Conservation (phyloP, 1,140 invertebrate genomes). For the Zaprionus inermis region DNA sequence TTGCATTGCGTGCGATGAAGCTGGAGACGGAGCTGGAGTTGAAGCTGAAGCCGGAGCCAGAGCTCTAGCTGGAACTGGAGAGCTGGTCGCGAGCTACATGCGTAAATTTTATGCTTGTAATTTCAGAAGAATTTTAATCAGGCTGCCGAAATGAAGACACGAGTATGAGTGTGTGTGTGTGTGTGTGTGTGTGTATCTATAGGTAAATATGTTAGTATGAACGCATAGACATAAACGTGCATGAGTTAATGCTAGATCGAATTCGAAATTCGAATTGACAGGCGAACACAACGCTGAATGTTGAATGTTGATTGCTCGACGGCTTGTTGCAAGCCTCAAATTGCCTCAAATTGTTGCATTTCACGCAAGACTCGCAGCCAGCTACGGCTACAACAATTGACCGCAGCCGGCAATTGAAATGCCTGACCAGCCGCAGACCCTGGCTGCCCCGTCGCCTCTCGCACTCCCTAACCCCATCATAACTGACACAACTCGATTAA, state of each 20-base stretch:
- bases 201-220: slow-evolving; percentile 19
- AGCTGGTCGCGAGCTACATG: neutral
- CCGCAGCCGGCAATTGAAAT: slow-evolving; percentile 70
- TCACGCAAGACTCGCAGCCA: slow-evolving; percentile 57
- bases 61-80: neutral
- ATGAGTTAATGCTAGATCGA: slow-evolving; percentile 55
- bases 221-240: slow-evolving; percentile 23
- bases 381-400: slow-evolving; percentile 18
- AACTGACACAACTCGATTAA: slow-evolving; percentile 62
- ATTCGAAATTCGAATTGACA: slow-evolving; percentile 56
- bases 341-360: slow-evolving; percentile 75
- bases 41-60: neutral
- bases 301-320: slow-evolving; percentile 28
- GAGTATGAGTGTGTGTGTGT: neutral
- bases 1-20: slow-evolving; percentile 17
- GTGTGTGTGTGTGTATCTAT: neutral
- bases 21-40: neutral
- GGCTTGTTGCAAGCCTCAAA: slow-evolving; percentile 43
- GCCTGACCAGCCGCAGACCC: slow-evolving; percentile 37
- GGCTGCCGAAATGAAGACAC: slow-evolving; percentile 22
- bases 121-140: slow-evolving; percentile 50
- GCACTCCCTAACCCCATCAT: neutral
- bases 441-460: neutral
- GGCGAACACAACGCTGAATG: slow-evolving; percentile 51
- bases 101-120: slow-evolving; percentile 33